Evolutionary conservation across 2,888 invertebrate species (phyloP).

Genomic region (Lepas anatifera): DNA sequence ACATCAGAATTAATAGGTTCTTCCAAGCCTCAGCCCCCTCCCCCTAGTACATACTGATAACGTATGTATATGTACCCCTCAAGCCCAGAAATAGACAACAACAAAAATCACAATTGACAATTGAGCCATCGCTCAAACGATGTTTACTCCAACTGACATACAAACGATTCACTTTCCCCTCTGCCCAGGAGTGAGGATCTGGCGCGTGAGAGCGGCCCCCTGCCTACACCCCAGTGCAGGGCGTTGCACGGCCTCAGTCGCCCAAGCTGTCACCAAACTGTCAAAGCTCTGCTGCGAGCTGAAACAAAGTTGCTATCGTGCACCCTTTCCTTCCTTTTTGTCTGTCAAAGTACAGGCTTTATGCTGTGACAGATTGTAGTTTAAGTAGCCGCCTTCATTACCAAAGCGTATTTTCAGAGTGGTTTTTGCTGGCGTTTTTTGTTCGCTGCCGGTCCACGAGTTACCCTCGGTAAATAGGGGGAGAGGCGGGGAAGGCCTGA

Average conservation of each 20-base stretch:
- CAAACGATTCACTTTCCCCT: too few relatives aligned
- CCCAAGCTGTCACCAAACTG: not conserved
- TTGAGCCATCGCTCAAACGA: too few relatives aligned
- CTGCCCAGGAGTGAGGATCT: too few relatives aligned
- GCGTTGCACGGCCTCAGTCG: not conserved
- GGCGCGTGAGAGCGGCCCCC: too few relatives aligned
- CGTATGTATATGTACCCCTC: too few relatives aligned
- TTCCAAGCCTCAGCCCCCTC: too few relatives aligned
- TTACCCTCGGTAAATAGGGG: slow-evolving; percentile 1
- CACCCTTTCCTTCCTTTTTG: not conserved
- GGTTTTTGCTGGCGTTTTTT: not conserved
- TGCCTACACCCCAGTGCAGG: not conserved
- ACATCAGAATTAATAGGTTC: too few relatives aligned
- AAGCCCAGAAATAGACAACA: too few relatives aligned
- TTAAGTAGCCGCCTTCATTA: slow-evolving; percentile 11
- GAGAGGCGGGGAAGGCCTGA: not conserved
- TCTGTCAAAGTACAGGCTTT: not conserved
- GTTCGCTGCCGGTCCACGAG: not conserved
- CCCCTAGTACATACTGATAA: too few relatives aligned
- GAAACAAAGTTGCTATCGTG: not conserved
- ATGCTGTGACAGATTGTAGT: slow-evolving; percentile 2
- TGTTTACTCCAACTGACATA: too few relatives aligned
- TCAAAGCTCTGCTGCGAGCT: not conserved
- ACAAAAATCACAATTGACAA: too few relatives aligned
- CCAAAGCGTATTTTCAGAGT: slow-evolving; percentile 5